These are phyloP conservation scores for Acropternis orthonyx DNA, from an alignment of 2,797 vertebrate species.

Conservation along the genomic window DNA sequence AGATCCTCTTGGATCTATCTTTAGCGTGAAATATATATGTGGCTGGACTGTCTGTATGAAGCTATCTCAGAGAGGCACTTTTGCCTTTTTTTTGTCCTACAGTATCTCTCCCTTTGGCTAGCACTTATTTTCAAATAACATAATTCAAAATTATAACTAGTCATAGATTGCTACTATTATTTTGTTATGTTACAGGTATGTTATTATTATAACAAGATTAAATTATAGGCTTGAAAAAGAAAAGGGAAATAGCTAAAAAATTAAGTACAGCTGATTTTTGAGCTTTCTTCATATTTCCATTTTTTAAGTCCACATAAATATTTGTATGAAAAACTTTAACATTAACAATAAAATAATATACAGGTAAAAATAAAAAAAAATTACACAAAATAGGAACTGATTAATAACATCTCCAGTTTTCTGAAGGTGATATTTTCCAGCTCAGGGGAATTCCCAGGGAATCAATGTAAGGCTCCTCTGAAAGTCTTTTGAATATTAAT, in stretches of 20 bases:
- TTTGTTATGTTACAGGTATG: neutral
- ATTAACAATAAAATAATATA: neutral
- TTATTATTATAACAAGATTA: neutral
- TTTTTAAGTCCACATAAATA: neutral
- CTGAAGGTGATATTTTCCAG: neutral
- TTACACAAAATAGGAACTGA: neutral
- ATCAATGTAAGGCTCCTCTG: neutral
- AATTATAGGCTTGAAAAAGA: neutral
- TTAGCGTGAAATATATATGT: neutral
- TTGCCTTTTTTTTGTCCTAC: neutral
- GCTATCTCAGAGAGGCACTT: neutral
- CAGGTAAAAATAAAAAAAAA: neutral
- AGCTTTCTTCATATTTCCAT: neutral
- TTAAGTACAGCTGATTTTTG: neutral
- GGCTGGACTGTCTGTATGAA: neutral
- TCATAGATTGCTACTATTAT: neutral
- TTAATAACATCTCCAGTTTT: neutral
- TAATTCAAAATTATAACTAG: neutral
- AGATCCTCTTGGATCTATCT: neutral
- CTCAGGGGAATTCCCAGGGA: neutral
- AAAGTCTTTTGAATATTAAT: neutral
- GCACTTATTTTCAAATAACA: neutral
- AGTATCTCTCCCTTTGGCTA: neutral
- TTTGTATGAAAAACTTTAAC: neutral
- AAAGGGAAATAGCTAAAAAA: neutral